These are phyloP conservation scores for Odontophorus gujanensis DNA, from an alignment of 2,113 vertebrate species.

Conservation along the genomic window DNA sequence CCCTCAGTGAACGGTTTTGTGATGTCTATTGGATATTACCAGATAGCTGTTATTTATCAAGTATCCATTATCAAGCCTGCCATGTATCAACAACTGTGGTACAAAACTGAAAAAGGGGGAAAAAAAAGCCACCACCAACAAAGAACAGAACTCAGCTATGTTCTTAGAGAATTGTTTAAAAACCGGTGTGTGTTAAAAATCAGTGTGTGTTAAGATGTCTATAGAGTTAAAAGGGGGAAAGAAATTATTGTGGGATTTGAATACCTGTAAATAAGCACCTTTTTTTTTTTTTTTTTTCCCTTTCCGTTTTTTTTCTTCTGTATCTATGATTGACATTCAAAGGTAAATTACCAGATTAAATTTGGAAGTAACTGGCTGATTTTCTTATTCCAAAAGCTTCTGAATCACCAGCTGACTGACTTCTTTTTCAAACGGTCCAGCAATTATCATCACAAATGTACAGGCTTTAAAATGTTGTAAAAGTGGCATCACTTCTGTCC, in stretches of 20 bases:
- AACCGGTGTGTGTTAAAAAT: neutral
- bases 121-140: neutral
- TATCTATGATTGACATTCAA: neutral
- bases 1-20: neutral
- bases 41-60: neutral
- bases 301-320: neutral
- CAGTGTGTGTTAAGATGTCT: neutral
- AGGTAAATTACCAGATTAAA: neutral
- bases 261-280: neutral
- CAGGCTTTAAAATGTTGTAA: neutral
- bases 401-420: neutral
- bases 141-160: neutral
- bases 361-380: neutral
- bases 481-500: neutral
- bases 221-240: neutral
- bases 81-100: neutral
- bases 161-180: neutral
- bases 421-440: neutral
- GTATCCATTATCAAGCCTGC: neutral
- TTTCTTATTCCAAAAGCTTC: neutral
- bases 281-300: no score
- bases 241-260: neutral
- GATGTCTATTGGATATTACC: neutral
- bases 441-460: neutral
- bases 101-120: no score